phyloP scores from a whole-genome alignment of 2,113 vertebrate genomes.

The Riparia riparia region DNA sequence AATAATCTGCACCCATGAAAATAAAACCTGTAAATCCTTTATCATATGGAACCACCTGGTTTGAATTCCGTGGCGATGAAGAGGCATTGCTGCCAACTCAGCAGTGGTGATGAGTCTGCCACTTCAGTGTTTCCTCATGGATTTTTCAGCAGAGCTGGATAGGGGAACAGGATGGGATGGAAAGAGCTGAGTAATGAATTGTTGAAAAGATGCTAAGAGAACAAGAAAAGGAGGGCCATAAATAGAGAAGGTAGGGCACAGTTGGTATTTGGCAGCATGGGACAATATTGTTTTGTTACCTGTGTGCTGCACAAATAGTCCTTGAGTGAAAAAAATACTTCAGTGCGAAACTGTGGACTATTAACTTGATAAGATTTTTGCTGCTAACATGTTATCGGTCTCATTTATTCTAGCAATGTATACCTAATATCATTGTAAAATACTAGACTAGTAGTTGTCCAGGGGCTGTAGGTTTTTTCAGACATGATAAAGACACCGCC shows the following conservation, averaged over 20 bases:
- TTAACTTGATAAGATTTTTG: conserved; percentile 21
- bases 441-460: conserved; percentile 5
- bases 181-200: neutral
- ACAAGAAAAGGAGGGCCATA: neutral
- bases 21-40: neutral
- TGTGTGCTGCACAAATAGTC: neutral
- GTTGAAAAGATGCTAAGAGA: neutral
- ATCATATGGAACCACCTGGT: neutral
- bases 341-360: neutral
- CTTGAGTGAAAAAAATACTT: neutral
- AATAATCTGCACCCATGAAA: neutral
- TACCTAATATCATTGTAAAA: conserved; percentile 32
- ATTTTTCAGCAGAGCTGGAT: neutral
- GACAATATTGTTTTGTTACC: neutral
- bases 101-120: neutral
- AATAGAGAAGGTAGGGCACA: neutral
- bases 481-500: neutral
- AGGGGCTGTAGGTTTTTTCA: neutral
- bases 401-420: neutral
- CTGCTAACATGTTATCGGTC: neutral
- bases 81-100: neutral
- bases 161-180: neutral
- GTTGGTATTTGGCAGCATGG: neutral
- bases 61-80: neutral
- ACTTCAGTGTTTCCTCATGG: neutral